These are phyloP conservation scores for Drosophila pseudoobscura DNA, from an alignment of 1,140 invertebrate species.

Conservation along the genomic window DNA sequence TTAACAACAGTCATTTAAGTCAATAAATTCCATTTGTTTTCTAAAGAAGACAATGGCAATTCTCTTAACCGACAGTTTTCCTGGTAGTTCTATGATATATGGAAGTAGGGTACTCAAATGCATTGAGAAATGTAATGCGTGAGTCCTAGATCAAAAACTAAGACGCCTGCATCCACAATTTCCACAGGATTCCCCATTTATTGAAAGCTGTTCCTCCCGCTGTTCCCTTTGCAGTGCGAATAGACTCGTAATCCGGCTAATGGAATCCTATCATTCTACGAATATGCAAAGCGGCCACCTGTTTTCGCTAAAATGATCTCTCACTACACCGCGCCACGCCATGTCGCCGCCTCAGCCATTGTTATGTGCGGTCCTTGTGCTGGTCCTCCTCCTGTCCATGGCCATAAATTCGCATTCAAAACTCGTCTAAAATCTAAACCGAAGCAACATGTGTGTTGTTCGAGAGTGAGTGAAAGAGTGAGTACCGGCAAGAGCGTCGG, in stretches of 20 bases:
- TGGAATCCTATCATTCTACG: slow-evolving; percentile 6
- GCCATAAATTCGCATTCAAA: slow-evolving; percentile 56
- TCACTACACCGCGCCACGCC: slow-evolving; percentile 7
- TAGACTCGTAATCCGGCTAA: background rate
- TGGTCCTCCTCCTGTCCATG: slow-evolving; percentile 21
- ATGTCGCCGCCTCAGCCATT: slow-evolving; percentile 15
- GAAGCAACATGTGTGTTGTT: slow-evolving; percentile 79
- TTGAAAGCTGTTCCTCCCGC: no score
- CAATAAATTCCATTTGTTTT: no score
- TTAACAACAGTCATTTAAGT: no score
- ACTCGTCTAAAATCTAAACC: slow-evolving; percentile 78
- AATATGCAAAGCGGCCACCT: slow-evolving; percentile 31
- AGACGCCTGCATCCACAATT: no score
- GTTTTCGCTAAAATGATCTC: slow-evolving; percentile 46
- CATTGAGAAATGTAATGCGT: no score
- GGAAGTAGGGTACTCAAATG: no score
- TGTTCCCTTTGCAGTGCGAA: no score
- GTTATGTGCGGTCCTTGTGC: slow-evolving; percentile 4
- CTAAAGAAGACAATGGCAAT: no score
- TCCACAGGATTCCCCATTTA: no score
- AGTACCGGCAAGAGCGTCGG: slow-evolving; percentile 63
- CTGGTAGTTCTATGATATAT: no score
- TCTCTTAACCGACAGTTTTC: no score
- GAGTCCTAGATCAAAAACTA: no score
- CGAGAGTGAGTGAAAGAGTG: slow-evolving; percentile 58